Percentiles rank a stretch among this genome's conserved stretches.
These are phyloP conservation scores for Leptura quadrifasciata DNA, from an alignment of 2,888 invertebrate genomes.

Conservation along the genomic window DNA sequence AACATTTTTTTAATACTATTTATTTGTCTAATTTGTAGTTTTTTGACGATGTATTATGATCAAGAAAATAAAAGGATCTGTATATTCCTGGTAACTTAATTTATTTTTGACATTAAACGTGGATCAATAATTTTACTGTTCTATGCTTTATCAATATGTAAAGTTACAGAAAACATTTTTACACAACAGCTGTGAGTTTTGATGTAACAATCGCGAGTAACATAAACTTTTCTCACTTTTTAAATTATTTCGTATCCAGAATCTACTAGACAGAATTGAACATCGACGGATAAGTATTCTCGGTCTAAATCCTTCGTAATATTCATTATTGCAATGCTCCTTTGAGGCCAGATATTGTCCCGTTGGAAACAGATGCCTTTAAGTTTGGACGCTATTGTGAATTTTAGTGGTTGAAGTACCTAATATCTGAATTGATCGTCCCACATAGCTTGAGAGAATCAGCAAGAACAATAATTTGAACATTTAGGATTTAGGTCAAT, in stretches of 20 bases:
- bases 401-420: conserved; percentile 1
- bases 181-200: neutral
- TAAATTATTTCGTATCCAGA: neutral
- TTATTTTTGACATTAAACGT: no score
- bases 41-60: no score
- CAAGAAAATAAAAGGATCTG: no score
- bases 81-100: no score
- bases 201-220: no score
- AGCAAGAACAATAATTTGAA: conserved; percentile 4
- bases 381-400: conserved; percentile 31
- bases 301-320: conserved; percentile 22
- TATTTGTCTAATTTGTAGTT: no score
- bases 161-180: no score
- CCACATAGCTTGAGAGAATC: conserved; percentile 3
- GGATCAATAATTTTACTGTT: no score
- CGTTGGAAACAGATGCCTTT: conserved; percentile 25
- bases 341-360: conserved; percentile 12
- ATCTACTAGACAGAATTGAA: neutral
- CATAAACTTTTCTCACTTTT: neutral
- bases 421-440: conserved; percentile 32
- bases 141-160: no score
- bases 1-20: no score
- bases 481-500: neutral
- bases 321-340: conserved; percentile 21
- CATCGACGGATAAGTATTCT: neutral